Conservation (phyloP, 1,140 invertebrate genomes). For the Teleopsis dalmanni region DNA sequence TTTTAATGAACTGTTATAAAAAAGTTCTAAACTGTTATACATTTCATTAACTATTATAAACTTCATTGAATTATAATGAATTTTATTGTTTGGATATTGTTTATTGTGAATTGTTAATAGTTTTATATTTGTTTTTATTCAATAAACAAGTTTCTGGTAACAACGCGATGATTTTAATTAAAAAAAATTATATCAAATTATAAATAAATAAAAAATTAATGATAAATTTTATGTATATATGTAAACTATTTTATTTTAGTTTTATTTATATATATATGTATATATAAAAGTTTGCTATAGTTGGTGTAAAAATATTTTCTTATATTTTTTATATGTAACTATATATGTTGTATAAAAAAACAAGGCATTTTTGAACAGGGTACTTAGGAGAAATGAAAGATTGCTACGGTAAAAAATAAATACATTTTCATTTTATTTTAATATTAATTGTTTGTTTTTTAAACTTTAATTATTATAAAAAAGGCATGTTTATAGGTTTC, state of each 20-base stretch:
- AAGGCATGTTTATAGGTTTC: too few species aligned
- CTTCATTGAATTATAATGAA: too few species aligned
- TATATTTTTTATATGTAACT: background rate
- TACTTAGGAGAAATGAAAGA: slow-evolving; percentile 7
- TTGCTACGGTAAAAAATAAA: too few species aligned
- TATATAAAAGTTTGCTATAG: background rate
- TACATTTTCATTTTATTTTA: too few species aligned
- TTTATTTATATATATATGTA: slow-evolving; percentile 1
- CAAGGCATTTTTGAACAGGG: slow-evolving; percentile 11
- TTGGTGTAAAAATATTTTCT: background rate
- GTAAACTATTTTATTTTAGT: background rate
- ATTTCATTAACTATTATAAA: too few species aligned
- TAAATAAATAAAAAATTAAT: slow-evolving; percentile 2
- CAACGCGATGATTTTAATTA: background rate
- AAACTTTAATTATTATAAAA: too few species aligned
- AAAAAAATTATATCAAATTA: background rate
- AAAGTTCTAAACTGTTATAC: too few species aligned
- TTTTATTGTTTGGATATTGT: too few species aligned
- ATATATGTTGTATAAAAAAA: slow-evolving; percentile 10
- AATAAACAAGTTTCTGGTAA: slow-evolving; percentile 10
- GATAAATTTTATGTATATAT: too few species aligned
- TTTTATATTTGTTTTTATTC: slow-evolving; percentile 8
- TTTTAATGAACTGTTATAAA: too few species aligned
- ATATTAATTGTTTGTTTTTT: too few species aligned
- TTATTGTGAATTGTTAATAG: too few species aligned